A percentile compares a stretch with the other conserved stretches of the same genome.
These are phyloP conservation scores for Cebus imitator DNA, from an alignment of 2,113 vertebrate species.

Conservation along the genomic window DNA sequence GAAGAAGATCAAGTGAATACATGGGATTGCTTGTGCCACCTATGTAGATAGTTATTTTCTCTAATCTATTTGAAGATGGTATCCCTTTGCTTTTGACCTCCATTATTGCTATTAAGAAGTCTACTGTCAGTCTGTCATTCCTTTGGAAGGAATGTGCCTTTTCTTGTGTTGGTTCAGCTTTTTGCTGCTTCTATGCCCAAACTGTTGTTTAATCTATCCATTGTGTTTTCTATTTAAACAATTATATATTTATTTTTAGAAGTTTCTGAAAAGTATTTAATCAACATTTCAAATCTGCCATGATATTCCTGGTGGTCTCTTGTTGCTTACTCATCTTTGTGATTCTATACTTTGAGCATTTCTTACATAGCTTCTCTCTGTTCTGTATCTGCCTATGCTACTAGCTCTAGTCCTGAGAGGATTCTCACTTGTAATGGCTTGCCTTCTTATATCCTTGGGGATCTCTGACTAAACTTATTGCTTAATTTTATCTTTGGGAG, in stretches of 20 bases:
- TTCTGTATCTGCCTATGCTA: background rate
- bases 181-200: background rate
- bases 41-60: background rate
- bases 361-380: background rate
- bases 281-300: background rate
- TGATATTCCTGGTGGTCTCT: background rate
- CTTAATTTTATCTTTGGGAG: background rate
- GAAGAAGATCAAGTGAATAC: background rate
- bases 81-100: slow-evolving; percentile 10
- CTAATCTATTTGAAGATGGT: background rate
- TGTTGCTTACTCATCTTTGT: slow-evolving; percentile 26
- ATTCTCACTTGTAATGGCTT: background rate
- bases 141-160: background rate
- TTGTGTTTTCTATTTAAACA: background rate
- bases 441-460: background rate
- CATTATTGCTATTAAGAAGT: background rate
- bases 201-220: background rate
- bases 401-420: background rate
- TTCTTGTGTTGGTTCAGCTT: background rate
- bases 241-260: background rate
- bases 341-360: background rate
- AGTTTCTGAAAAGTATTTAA: background rate
- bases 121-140: background rate
- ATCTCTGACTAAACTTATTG: background rate
- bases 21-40: background rate